Percentiles rank a stretch among this genome's conserved stretches.
Conservation (phyloP, 2,797 vertebrate species). For the Falco columbarius region DNA sequence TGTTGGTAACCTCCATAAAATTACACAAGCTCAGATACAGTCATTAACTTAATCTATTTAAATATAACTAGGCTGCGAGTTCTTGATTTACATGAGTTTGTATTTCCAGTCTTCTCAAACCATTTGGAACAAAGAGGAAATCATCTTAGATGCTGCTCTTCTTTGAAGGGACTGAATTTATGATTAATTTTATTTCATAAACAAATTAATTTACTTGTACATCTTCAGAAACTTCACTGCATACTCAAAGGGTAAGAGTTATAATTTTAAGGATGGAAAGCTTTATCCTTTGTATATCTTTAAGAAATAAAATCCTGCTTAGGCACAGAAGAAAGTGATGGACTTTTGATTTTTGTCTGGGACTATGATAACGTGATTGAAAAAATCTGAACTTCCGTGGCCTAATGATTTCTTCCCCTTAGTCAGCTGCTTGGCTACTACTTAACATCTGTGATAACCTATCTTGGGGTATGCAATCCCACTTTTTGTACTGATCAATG, state of each 20-base stretch:
- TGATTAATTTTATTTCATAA: slow-evolving; percentile 36
- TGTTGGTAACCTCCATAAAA: background rate
- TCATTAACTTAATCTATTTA: background rate
- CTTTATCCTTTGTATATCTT: background rate
- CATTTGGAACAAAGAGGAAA: background rate
- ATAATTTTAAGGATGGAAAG: background rate
- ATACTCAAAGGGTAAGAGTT: background rate
- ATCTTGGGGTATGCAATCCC: background rate
- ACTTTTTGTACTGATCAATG: background rate
- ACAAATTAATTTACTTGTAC: slow-evolving; percentile 26
- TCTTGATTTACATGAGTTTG: background rate
- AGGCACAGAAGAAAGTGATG: background rate
- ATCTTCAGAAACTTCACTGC: background rate
- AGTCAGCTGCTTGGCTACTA: background rate
- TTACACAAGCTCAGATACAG: background rate
- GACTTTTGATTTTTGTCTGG: background rate
- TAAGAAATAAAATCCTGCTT: background rate
- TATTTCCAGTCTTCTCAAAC: slow-evolving; percentile 10
- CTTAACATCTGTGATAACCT: background rate
- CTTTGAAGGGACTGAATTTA: slow-evolving; percentile 40
- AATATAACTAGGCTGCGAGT: background rate
- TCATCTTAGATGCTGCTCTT: slow-evolving; percentile 15
- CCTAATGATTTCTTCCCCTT: background rate
- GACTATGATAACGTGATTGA: background rate
- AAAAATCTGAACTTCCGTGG: background rate